These are phyloP conservation scores for Acanthopleura granulata DNA, from an alignment of 2,888 invertebrate genomes.

Conservation along the genomic window DNA sequence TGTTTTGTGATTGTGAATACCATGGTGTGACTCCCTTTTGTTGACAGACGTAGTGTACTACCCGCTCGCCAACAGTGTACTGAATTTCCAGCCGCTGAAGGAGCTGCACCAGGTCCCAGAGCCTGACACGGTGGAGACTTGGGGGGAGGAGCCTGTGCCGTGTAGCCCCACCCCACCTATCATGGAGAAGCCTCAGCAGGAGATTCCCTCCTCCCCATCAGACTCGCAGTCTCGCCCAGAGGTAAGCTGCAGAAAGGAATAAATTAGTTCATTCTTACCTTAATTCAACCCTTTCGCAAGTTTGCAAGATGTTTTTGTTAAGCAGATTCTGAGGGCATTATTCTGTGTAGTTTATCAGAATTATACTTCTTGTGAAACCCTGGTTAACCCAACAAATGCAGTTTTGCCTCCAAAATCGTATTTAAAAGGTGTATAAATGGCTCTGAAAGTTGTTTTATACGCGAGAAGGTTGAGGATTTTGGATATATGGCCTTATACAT, in stretches of 20 bases:
- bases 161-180: slow-evolving; percentile 20
- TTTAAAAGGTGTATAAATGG: too few species aligned
- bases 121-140: slow-evolving; percentile 25
- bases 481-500: too few species aligned
- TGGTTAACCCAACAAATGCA: too few species aligned
- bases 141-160: slow-evolving; percentile 9
- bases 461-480: too few species aligned
- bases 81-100: slow-evolving; percentile 46
- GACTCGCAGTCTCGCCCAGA: not conserved
- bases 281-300: too few species aligned
- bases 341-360: too few species aligned
- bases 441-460: too few species aligned
- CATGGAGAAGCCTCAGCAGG: slow-evolving; percentile 16
- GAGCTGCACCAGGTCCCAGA: slow-evolving; percentile 32
- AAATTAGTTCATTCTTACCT: not conserved
- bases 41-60: slow-evolving; percentile 37
- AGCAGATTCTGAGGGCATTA: too few species aligned
- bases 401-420: too few species aligned
- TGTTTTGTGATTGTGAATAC: too few species aligned
- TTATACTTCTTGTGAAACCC: too few species aligned
- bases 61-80: slow-evolving; percentile 30
- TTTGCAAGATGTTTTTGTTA: too few species aligned
- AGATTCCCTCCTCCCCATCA: not conserved
- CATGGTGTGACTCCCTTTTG: not conserved
- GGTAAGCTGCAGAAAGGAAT: not conserved